Base-by-base conservation (phyloP, 1,140 invertebrate species). In the Zaprionus africanus region DNA sequence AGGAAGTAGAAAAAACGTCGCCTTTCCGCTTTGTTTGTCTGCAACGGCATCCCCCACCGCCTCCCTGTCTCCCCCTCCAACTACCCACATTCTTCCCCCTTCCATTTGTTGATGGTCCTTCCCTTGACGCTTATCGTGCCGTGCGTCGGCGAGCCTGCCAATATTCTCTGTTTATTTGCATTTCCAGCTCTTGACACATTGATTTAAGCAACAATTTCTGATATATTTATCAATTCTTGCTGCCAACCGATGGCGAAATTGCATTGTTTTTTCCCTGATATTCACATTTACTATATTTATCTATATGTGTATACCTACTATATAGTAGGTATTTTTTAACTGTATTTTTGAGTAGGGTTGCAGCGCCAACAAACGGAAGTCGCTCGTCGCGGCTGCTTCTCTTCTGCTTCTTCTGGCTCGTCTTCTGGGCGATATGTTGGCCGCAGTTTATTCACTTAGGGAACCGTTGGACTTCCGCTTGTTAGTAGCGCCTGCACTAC, bases 371-470 rank as follows among this genome's bases (percentile, higher is more conserved):
- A 34, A 69, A 28, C 83, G 83, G 83, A 87, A 88, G 84, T 79
- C 59, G 58, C 60, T 53, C 72, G 68, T 74, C 69, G 61, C 76
- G 59, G 46, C 49, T 36, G 73, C 9, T 57, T 36, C 41, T 61
- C 26, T 79, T 43, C 49, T 64, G 53, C 56, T 70, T 22, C 46
- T 24, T 58, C 63, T 46, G 36, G 12, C 22, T 63, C 59, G 6
- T 46, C 41, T 46, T 17, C 63, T 68, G 38, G 72, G 53, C 56
- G 61, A 72, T 69, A 43, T 88, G 72, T 76, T 76, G 83, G 84
- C 81, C 81, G 49, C 84, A 87, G 83, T 87, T 87, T 87, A 87
- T 87, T 87, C 83, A 87, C 83, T 87, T 87, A 87, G 69, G 64
- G 74, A 88, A 76, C 76, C 75, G 73, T 77, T 81, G 66, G 78